These are phyloP conservation scores for Toxotes chatareus DNA, from an alignment of 2,113 vertebrate genomes.

Conservation along the genomic window DNA sequence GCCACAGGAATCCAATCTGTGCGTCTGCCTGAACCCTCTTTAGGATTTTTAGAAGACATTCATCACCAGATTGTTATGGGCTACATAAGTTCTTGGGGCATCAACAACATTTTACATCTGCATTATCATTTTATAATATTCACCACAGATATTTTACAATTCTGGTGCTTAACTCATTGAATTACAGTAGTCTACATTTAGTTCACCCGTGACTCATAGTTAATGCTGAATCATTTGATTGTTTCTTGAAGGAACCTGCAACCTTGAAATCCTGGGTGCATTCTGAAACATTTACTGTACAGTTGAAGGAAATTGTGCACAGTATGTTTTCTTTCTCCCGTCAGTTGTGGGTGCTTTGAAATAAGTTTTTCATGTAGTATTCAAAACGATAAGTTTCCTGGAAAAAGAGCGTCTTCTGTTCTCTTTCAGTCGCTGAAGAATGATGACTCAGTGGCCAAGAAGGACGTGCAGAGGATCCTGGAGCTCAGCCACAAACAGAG, in stretches of 20 bases:
- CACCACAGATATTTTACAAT: slow-evolving; percentile 14
- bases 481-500: slow-evolving; percentile 96
- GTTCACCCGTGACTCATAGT: neutral
- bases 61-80: slow-evolving; percentile 49
- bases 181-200: neutral
- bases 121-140: slow-evolving; percentile 40
- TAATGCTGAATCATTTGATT: neutral
- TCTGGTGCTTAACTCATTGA: neutral
- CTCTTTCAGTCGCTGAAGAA: slow-evolving; percentile 91
- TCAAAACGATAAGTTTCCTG: slow-evolving; percentile 18
- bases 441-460: slow-evolving; percentile 91
- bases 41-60: slow-evolving; percentile 32
- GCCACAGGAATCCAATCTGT: slow-evolving; percentile 43
- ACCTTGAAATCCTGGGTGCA: slow-evolving; percentile 10
- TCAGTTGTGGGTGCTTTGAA: slow-evolving; percentile 18
- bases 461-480: slow-evolving; percentile 93
- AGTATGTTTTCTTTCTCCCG: neutral
- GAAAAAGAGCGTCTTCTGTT: slow-evolving; percentile 36
- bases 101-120: slow-evolving; percentile 48
- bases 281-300: neutral
- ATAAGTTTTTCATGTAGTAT: slow-evolving; percentile 21
- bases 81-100: slow-evolving; percentile 39
- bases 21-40: slow-evolving; percentile 43
- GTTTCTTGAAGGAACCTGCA: neutral
- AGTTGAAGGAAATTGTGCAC: neutral